Base-by-base conservation (phyloP, 2,888 invertebrate species). In the Caenorhabditis doughertyi region DNA sequence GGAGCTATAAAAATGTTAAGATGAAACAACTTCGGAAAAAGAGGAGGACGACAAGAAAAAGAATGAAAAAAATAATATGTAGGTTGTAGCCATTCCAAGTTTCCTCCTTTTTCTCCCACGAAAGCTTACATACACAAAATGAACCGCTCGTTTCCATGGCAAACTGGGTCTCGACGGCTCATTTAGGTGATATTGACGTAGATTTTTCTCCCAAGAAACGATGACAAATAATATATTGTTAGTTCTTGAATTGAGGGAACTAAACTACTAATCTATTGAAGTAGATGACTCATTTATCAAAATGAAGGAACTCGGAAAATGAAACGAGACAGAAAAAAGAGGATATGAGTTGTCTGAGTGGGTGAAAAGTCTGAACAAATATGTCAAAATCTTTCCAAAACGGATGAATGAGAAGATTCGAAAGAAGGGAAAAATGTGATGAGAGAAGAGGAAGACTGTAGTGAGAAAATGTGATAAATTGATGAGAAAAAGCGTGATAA, bases 171-270 rank as follows among this genome's bases (percentile, higher is more conserved):
- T n/a, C n/a, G n/a, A n/a, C 23, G 47, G 51, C 35, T 65, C 65
- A 51, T 65, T 65, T 51, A 21, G 51, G 65, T 65, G 49, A 65
- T 65, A 65, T 65, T 65, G 65, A 65, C 65, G 65, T 65, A 65
- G 65, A n/a, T n/a, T n/a, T n/a, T n/a, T n/a, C n/a, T n/a, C n/a
- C n/a, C n/a, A n/a, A n/a, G n/a, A n/a, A n/a, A 65, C 49, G 51
- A 35, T 25, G 51, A 65, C 51, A 65, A 51, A 25, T 64, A 32
- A 21, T 8, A 65, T 51, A 16, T 47, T 64, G 16, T 56, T 25
- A 18, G 11, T 18, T 47, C 18, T 47, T 4, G 8, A 18, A 47
- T 13, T 2, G 13, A 51, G 23, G 1, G 49, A 49, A n/a, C n/a
- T n/a, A n/a, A 49, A 49, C 23, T 49, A 51, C 25, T 51, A 51